These are phyloP conservation scores for Acanthornis magna DNA, from an alignment of 2,797 vertebrate genomes.

Conservation along the genomic window DNA sequence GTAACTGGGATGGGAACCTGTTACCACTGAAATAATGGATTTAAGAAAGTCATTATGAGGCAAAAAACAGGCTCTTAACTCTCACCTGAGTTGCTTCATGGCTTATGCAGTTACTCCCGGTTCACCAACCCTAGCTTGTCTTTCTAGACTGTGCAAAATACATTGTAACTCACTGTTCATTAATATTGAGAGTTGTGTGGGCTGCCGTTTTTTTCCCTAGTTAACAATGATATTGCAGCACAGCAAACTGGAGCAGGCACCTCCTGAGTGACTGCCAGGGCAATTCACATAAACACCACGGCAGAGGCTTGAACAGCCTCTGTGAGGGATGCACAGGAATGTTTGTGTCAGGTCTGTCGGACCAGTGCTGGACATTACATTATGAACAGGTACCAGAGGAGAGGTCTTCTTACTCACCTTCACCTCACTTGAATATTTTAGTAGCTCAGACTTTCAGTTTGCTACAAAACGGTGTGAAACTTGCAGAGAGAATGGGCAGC, in stretches of 20 bases:
- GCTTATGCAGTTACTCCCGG: background rate
- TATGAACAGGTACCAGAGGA: background rate
- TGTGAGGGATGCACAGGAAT: background rate
- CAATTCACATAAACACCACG: background rate
- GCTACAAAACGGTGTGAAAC: background rate
- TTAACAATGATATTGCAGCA: background rate
- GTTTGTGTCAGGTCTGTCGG: background rate
- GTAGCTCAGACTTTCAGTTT: background rate
- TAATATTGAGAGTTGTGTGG: background rate
- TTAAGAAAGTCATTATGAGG: background rate
- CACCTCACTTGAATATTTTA: background rate
- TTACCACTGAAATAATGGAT: background rate
- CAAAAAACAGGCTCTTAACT: background rate
- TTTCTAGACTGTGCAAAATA: background rate
- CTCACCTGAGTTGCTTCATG: background rate
- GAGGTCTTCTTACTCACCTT: background rate
- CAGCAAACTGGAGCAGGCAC: background rate
- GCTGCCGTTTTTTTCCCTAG: background rate
- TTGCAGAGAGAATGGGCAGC: background rate
- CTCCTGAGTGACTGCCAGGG: background rate
- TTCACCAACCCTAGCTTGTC: background rate
- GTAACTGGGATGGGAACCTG: background rate
- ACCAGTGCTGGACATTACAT: background rate
- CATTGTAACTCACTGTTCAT: background rate
- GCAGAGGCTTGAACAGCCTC: background rate